Percentiles rank a stretch among this genome's conserved stretches.
These are phyloP conservation scores for Oncorhynchus clarkii DNA, from an alignment of 2,113 vertebrate species.

Conservation along the genomic window DNA sequence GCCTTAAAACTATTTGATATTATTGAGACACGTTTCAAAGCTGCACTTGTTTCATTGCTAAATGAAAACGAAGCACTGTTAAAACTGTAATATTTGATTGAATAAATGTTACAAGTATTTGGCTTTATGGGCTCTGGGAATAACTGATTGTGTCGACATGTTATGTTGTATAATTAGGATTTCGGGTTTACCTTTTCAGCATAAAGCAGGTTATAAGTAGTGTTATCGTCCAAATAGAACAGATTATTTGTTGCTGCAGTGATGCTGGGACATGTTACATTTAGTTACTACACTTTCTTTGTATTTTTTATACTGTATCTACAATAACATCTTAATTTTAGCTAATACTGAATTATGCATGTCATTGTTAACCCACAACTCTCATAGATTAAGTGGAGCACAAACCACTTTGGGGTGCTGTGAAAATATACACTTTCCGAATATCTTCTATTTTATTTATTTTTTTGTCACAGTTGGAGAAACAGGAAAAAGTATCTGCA, in stretches of 20 bases:
- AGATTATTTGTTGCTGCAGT: neutral
- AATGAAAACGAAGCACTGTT: slow-evolving; percentile 21
- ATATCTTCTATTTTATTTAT: too few species aligned
- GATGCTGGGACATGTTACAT: neutral
- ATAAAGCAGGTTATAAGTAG: too few species aligned
- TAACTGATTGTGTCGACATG: neutral
- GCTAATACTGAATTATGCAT: too few species aligned
- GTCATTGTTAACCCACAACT: too few species aligned
- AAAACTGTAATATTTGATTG: neutral
- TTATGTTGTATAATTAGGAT: slow-evolving; percentile 1
- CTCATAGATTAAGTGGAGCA: too few species aligned
- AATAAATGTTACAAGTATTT: neutral
- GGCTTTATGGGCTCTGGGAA: slow-evolving; percentile 1
- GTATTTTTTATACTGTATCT: slow-evolving; percentile 18
- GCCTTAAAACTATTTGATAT: neutral
- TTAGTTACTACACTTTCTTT: neutral
- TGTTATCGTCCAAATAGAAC: too few species aligned
- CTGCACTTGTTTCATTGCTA: slow-evolving; percentile 10
- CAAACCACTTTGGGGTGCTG: too few species aligned
- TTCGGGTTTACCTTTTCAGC: neutral
- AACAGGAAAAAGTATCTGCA: too few species aligned
- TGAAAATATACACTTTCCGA: too few species aligned
- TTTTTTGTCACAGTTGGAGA: too few species aligned
- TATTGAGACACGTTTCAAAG: neutral
- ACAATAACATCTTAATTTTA: too few species aligned